Evolutionary conservation across 2,113 vertebrate genomes (phyloP), one percentile per base, ranked within the genome.

Genomic region (Lutjanus erythropterus): DNA sequence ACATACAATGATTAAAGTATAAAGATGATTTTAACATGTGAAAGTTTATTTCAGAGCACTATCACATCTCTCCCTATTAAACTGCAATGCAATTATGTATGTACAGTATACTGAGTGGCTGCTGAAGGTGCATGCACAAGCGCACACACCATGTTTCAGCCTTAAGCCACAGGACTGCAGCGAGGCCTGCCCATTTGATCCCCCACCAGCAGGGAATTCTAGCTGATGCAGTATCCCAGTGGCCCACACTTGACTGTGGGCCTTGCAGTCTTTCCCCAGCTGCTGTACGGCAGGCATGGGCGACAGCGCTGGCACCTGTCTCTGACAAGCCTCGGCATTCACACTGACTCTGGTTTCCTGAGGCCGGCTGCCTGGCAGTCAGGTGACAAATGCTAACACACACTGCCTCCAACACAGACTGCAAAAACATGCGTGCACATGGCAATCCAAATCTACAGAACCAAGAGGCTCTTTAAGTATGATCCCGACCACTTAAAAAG

Each of bases 371-470:
- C 92, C 87, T 90, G 75, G 47, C 94, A 91, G 94, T 95, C 90
- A 94, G 92, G 92, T 94, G 93, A 93, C 92, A 90, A 89, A 89
- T 85, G 86, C 89, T 86, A 91, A 92, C 79, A 86, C 71, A 68
- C 84, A 55, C 67, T 33, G 60, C 71, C 77, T 42, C 88, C 37
- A 31, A 79, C 74, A 81, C 80, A 61, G 59, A 35, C 39, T 69
- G 68, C 71, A 65, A 65, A 65, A 65, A 71, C 75, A 78, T 53
- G 60, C 64, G 61, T 68, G 59, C 76, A 69, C 67, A 56, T 62
- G 23, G 47, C 65, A 72, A 41, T 81, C 81, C 80, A 81, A 77
- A 83, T 80, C 85, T 75, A 85, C 77, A 49, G 71, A 88, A 86
- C 73, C 80, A 74, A 83, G 86, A 83, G 84, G 75, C 90, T 83